Evolutionary conservation across 2,113 vertebrate species (phyloP).

Genomic region (Gymnarchus niloticus): DNA sequence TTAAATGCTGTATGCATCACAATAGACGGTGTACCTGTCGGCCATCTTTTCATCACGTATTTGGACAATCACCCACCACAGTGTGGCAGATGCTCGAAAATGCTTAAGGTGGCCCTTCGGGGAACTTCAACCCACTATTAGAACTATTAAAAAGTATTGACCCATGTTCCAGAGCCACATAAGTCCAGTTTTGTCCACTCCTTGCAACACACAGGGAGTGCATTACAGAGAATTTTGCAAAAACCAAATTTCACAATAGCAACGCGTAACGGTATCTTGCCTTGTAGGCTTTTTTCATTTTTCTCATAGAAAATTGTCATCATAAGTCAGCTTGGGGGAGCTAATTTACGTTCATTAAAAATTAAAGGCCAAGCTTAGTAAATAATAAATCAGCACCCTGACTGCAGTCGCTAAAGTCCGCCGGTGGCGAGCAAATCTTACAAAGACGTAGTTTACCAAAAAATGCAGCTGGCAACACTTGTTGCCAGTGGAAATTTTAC

Average conservation of each 20-base stretch:
- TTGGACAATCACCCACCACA: background rate
- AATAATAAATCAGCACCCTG: background rate
- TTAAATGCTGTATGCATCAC: background rate
- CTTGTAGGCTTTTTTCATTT: background rate
- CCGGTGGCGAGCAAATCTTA: background rate
- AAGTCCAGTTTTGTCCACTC: no score
- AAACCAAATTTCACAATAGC: background rate
- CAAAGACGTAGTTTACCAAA: background rate
- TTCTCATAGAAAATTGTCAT: background rate
- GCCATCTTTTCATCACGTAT: background rate
- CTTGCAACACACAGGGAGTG: background rate
- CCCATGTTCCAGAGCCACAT: background rate
- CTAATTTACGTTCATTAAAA: background rate
- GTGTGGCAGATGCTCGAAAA: no score
- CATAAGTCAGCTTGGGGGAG: background rate
- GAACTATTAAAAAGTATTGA: background rate
- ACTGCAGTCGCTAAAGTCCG: background rate
- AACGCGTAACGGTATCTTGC: background rate
- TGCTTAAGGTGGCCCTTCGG: no score
- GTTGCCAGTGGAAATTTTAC: no score
- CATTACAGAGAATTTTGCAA: background rate
- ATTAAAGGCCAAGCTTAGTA: conserved; percentile 1
- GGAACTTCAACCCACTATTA: no score
- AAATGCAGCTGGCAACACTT: background rate
- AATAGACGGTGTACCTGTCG: no score